A percentile compares a stretch with the other conserved stretches of the same genome.
phyloP scores from a whole-genome alignment of 2,888 invertebrate species.

The Idaea biselata region DNA sequence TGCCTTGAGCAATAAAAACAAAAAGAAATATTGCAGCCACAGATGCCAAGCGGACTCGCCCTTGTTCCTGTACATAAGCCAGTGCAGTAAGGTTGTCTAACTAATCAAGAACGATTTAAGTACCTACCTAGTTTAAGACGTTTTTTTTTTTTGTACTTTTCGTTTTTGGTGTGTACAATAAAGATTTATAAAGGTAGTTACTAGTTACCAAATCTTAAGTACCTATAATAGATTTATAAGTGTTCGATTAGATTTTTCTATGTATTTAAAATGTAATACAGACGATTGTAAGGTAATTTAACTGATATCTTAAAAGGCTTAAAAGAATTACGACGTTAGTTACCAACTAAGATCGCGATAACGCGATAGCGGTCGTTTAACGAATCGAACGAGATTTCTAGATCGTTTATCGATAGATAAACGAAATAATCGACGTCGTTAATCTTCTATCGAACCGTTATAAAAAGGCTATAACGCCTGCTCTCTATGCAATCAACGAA shows the following conservation, averaged over 20 bases:
- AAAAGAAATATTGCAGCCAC: no score
- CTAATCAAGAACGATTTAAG: no score
- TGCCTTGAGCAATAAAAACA: no score
- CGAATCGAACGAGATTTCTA: slow-evolving; percentile 27
- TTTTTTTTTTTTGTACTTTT: no score
- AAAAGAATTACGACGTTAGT: slow-evolving; percentile 23
- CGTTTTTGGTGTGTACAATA: no score
- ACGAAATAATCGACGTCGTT: slow-evolving; percentile 23
- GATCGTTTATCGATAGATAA: slow-evolving; percentile 25
- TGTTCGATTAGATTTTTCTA: background rate
- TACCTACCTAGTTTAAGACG: no score
- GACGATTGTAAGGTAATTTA: slow-evolving; percentile 9
- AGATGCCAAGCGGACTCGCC: no score
- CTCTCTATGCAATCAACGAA: slow-evolving; percentile 16
- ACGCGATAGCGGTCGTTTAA: slow-evolving; percentile 24
- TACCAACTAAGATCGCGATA: slow-evolving; percentile 17
- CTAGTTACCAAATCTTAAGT: no score
- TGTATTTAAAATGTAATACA: background rate
- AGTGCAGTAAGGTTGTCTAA: no score
- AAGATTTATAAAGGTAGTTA: no score
- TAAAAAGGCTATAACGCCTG: slow-evolving; percentile 29
- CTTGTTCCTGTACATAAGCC: no score
- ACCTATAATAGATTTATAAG: background rate
- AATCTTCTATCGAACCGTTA: slow-evolving; percentile 25
- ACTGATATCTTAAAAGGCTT: slow-evolving; percentile 15